Evolutionary conservation across 2,888 invertebrate species (phyloP).

Genomic region (Pecten maximus): DNA sequence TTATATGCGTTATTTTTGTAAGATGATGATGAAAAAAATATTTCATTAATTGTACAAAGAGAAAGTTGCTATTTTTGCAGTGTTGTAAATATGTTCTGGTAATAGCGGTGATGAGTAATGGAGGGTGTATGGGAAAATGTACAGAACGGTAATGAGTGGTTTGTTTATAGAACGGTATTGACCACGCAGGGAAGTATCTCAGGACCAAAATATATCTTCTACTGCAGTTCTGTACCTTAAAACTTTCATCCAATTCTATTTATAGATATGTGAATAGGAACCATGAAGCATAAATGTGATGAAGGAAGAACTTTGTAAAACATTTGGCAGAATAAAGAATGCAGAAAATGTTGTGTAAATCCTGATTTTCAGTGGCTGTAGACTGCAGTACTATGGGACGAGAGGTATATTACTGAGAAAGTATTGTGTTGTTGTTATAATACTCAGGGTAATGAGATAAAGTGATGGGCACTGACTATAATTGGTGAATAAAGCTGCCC

Average conservation of each 20-base stretch:
- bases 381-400: neutral
- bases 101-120: neutral
- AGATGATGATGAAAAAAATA: neutral
- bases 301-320: neutral
- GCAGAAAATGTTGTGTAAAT: neutral
- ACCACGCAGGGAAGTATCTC: neutral
- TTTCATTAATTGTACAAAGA: slow-evolving; percentile 19
- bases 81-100: neutral
- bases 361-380: neutral
- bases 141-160: neutral
- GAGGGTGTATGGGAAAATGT: neutral
- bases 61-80: slow-evolving; percentile 27
- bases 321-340: neutral
- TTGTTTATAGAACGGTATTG: neutral
- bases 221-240: neutral
- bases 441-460: neutral
- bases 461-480: neutral
- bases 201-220: neutral
- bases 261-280: neutral
- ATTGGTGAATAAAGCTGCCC: neutral
- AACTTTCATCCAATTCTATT: neutral
- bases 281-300: neutral
- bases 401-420: neutral
- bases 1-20: neutral
- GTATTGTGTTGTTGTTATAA: neutral